Percentiles rank a stretch among this genome's conserved stretches.
These are phyloP conservation scores for Meliscaeva auricollis DNA, from an alignment of 2,888 invertebrate species.

Conservation along the genomic window DNA sequence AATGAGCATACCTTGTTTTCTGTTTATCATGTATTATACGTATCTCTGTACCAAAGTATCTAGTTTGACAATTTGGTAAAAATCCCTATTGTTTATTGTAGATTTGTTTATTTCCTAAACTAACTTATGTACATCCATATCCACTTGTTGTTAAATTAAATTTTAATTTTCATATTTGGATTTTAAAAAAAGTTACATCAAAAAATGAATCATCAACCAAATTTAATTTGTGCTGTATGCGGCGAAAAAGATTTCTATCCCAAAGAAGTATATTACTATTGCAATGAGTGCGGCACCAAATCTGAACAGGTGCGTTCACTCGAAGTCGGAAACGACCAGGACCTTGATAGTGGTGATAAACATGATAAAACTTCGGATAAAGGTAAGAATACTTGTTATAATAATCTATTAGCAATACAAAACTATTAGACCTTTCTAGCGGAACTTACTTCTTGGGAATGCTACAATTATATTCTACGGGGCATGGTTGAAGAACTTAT, in stretches of 20 bases:
- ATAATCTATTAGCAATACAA: neutral
- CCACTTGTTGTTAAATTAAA: too few relatives aligned
- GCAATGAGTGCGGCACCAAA: slow-evolving; percentile 83
- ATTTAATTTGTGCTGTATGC: slow-evolving; percentile 80
- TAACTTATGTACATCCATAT: too few relatives aligned
- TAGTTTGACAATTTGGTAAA: too few relatives aligned
- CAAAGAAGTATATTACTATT: slow-evolving; percentile 82
- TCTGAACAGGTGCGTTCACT: slow-evolving; percentile 80
- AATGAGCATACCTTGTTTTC: too few relatives aligned
- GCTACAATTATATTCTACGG: slow-evolving; percentile 89
- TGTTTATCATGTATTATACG: too few relatives aligned
- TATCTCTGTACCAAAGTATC: too few relatives aligned
- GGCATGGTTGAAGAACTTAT: slow-evolving; percentile 89
- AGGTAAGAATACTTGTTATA: slow-evolving; percentile 36
- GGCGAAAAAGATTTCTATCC: slow-evolving; percentile 79
- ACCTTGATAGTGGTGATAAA: slow-evolving; percentile 77
- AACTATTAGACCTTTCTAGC: slow-evolving; percentile 75
- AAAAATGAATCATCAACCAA: slow-evolving; percentile 61
- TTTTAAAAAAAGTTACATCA: too few relatives aligned
- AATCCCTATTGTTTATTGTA: too few relatives aligned
- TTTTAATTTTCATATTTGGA: too few relatives aligned
- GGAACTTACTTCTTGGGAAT: slow-evolving; percentile 90
- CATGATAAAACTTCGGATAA: slow-evolving; percentile 80
- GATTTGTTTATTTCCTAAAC: too few relatives aligned
- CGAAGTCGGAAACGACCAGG: slow-evolving; percentile 83